Conservation (phyloP, 1,140 invertebrate species). For the Cylas formicarius region DNA sequence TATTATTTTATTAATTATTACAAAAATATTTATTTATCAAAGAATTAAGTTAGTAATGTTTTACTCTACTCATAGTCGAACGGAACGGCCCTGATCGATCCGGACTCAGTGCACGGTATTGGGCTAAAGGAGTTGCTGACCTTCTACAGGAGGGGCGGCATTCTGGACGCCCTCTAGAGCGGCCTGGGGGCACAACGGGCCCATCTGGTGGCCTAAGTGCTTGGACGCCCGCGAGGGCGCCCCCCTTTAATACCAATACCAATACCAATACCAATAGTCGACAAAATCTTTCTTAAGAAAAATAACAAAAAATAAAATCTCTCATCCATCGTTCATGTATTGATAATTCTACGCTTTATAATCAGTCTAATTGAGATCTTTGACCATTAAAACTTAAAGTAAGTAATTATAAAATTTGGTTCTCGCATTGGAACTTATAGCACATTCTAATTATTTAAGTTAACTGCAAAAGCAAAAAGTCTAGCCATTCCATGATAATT, state of each 20-base stretch:
- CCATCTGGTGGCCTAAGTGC: too few relatives aligned
- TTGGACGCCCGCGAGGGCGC: too few relatives aligned
- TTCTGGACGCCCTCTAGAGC: too few relatives aligned
- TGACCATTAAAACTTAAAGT: conserved; percentile 1
- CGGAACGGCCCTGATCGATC: too few relatives aligned
- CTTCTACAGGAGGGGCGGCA: too few relatives aligned
- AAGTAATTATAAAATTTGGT: conserved; percentile 9
- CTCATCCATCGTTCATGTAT: background rate
- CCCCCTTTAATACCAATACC: too few relatives aligned
- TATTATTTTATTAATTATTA: background rate
- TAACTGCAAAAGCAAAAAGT: conserved; percentile 15
- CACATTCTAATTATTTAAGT: conserved; percentile 10
- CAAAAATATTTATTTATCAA: background rate
- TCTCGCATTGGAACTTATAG: conserved; percentile 6
- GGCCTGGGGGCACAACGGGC: too few relatives aligned
- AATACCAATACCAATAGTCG: too few relatives aligned
- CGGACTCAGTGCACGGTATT: too few relatives aligned
- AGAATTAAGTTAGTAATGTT: conserved; percentile 6
- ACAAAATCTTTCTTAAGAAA: background rate
- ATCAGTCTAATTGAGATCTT: conserved; percentile 5
- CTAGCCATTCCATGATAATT: conserved; percentile 12
- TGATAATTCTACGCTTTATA: conserved; percentile 3
- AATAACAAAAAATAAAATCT: conserved; percentile 1
- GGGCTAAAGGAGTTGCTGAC: too few relatives aligned
- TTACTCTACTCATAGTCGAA: background rate